Evolutionary conservation across 2,797 vertebrate species (phyloP), one percentile per base, ranked within the genome.

Genomic region (Poeciliopsis paucimaculata): DNA sequence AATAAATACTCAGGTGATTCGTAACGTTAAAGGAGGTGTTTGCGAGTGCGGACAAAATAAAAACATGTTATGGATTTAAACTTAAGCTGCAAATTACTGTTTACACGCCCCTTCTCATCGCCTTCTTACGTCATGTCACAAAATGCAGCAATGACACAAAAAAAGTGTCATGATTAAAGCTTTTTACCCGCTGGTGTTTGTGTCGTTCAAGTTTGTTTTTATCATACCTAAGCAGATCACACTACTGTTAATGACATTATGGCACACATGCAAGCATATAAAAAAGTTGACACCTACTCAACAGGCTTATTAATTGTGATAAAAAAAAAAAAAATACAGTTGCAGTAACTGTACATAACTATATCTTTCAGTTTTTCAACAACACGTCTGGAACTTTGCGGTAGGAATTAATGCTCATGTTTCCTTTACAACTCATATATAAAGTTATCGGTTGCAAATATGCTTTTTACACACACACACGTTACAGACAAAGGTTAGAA

Each of bases 21-120:
- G 75, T 53, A 75, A 82, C 75, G 84, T 82, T 79, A n/a, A 76
- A 73, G 57, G 39, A 66, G 74, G 77, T 84, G 80, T 82, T 88
- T 86, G 71, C 64, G 83, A 86, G 86, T 12, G 64, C n/a, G 84
- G 73, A 85, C 82, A 86, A 89, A 91, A 93, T 90, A 93, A 85
- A 92, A 93, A 92, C 93, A 93, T 90, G 93, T 94, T 93, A 77
- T 93, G 92, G 90, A 92, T 93, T 93, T 91, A 62, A 90, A 64
- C 72, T 64, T 84, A 80, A 93, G 89, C 91, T 90, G 85, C 72
- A 94, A 95, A 95, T 95, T 82, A 94, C 85, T 94, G 92, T 95
- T 96, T 95, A 91, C 84, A 75, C 36, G 80, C 83, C 82, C 82
- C 85, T 77, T 86, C 90, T 94, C 82, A 84, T 87, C 80, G 81